A percentile compares a stretch with the other conserved stretches of the same genome.
Evolutionary conservation across 2,797 vertebrate genomes (phyloP).

Genomic region (Galagoides demidoff): DNA sequence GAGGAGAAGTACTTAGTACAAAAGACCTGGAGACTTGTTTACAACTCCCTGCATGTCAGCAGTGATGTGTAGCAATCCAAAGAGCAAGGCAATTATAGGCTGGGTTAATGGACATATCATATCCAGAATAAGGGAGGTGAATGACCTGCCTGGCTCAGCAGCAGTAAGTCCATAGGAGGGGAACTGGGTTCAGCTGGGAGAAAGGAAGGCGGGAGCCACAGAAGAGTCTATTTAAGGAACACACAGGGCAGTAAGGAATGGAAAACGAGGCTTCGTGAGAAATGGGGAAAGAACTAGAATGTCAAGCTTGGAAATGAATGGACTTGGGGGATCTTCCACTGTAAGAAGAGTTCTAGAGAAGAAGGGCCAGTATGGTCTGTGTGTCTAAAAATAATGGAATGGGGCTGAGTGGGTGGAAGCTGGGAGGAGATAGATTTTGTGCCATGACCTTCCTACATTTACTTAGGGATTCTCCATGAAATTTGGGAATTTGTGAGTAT

Average conservation of each 20-base stretch:
- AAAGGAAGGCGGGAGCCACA: not conserved
- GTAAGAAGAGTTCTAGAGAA: not conserved
- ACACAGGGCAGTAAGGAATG: too few relatives aligned
- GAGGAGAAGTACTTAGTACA: not conserved
- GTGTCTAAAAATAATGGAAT: not conserved
- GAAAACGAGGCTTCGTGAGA: not conserved
- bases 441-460: not conserved
- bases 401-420: not conserved
- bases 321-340: not conserved
- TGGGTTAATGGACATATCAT: slow-evolving; percentile 6
- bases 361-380: not conserved
- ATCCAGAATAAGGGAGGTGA: not conserved
- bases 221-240: not conserved
- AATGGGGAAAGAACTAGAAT: not conserved
- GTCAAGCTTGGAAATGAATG: not conserved
- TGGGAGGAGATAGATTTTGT: not conserved
- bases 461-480: not conserved
- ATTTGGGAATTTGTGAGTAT: not conserved
- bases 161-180: not conserved
- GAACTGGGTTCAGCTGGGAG: not conserved
- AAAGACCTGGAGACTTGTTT: slow-evolving; percentile 27
- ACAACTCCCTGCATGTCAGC: not conserved
- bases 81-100: slow-evolving; percentile 10
- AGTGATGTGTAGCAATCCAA: not conserved
- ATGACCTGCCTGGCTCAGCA: slow-evolving; percentile 33